A percentile compares a stretch with the other conserved stretches of the same genome.
Evolutionary conservation across 2,888 invertebrate genomes (phyloP).

Genomic region (Acleris laterana): DNA sequence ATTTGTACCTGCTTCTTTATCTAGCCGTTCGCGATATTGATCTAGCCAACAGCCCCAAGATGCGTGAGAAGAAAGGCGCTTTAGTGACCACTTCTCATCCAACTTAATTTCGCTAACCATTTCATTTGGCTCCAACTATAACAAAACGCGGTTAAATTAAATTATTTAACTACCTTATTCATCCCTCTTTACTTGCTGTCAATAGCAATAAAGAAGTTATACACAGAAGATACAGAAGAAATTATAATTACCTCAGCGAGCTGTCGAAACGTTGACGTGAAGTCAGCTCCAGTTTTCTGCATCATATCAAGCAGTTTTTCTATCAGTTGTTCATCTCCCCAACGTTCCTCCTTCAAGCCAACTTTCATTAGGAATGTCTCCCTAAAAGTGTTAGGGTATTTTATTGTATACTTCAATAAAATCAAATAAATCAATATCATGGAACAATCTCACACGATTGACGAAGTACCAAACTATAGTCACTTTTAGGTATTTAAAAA

Average conservation of each 20-base stretch:
- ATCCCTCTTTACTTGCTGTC: no score
- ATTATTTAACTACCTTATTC: no score
- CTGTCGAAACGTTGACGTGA: slow-evolving; percentile 85
- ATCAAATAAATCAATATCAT: no score
- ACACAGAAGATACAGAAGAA: no score
- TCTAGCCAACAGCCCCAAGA: slow-evolving; percentile 80
- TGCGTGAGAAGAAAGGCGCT: slow-evolving; percentile 71
- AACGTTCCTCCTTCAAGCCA: slow-evolving; percentile 74
- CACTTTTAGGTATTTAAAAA: no score
- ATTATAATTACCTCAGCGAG: slow-evolving; percentile 72
- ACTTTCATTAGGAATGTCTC: slow-evolving; percentile 83
- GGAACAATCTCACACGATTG: no score
- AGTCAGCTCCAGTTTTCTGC: slow-evolving; percentile 87
- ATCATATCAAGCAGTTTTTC: slow-evolving; percentile 85
- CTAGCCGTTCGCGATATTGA: slow-evolving; percentile 73
- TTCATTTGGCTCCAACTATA: slow-evolving; percentile 69
- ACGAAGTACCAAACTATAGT: no score
- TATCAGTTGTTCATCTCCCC: slow-evolving; percentile 77
- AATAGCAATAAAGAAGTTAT: no score
- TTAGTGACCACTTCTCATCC: slow-evolving; percentile 79
- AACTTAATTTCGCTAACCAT: slow-evolving; percentile 67
- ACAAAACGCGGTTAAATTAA: background rate
- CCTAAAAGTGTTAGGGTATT: slow-evolving; percentile 46
- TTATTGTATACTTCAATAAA: no score
- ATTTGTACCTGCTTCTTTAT: slow-evolving; percentile 70